Evolutionary conservation across 1,140 invertebrate genomes (phyloP).

Genomic region (Sinonovacula constricta): DNA sequence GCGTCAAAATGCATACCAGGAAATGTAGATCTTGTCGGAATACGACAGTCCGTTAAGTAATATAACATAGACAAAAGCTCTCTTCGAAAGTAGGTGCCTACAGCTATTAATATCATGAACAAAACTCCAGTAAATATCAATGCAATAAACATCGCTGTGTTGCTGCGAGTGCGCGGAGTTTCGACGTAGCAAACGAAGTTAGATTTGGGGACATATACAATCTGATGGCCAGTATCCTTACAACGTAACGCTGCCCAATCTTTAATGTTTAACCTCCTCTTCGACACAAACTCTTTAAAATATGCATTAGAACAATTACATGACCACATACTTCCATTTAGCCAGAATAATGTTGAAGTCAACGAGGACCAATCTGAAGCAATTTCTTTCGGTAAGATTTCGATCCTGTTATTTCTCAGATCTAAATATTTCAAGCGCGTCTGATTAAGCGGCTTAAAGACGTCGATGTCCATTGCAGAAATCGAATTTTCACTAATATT

Average conservation of each 20-base stretch:
- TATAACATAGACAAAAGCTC: constrained; percentile 36
- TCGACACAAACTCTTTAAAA: constrained; percentile 33
- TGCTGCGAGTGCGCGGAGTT: not conserved
- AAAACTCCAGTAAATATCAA: constrained; percentile 6
- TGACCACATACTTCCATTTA: no score
- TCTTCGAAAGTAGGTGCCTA: constrained; percentile 18
- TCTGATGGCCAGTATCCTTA: constrained; percentile 1
- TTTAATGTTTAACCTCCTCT: constrained; percentile 25
- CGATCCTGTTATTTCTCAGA: constrained; percentile 21
- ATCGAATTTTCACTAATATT: constrained; percentile 22
- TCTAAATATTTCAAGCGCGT: constrained; percentile 13
- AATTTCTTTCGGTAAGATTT: not conserved
- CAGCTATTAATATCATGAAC: constrained; percentile 1
- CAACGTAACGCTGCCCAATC: constrained; percentile 27
- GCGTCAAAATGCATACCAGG: constrained; percentile 35
- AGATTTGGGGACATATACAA: constrained; percentile 9
- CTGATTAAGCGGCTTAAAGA: constrained; percentile 8
- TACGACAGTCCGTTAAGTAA: constrained; percentile 29
- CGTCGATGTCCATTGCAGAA: constrained; percentile 1
- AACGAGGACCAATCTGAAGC: constrained; percentile 13
- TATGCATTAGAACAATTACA: constrained; percentile 20
- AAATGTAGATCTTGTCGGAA: constrained; percentile 5
- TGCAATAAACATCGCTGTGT: constrained; percentile 8
- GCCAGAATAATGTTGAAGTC: constrained; percentile 8
- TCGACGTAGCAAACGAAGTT: constrained; percentile 10